Evolutionary conservation across 35 echinoderm and acorn worm genomes (phyloP).

Genomic region (Ophiothrix spiculata): DNA sequence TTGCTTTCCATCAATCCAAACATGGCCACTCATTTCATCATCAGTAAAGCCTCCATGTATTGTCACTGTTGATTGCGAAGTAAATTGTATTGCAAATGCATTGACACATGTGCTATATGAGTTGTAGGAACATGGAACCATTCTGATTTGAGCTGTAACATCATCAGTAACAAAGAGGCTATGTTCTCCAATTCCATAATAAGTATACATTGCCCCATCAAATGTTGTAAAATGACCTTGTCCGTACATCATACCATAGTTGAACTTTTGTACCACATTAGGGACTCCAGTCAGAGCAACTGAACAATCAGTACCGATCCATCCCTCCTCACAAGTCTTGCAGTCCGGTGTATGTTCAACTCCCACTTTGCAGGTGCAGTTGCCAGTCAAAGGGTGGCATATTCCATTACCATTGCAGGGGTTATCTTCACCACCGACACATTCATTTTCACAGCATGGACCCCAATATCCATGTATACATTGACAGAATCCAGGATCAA

Average conservation of each 20-base stretch:
- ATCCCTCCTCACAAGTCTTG: conserved; percentile 42
- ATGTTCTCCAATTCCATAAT: conserved; percentile 67
- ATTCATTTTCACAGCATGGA: conserved; percentile 65
- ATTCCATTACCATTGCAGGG: conserved; percentile 69
- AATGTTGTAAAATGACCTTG: conserved; percentile 78
- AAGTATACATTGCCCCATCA: conserved; percentile 74
- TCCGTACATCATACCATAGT: conserved; percentile 55
- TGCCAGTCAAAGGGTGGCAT: conserved; percentile 49
- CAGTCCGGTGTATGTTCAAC: conserved; percentile 56
- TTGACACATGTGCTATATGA: conserved; percentile 59
- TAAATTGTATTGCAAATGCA: conserved; percentile 50
- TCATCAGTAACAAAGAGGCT: conserved; percentile 23
- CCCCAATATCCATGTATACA: conserved; percentile 87
- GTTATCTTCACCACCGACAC: conserved; percentile 62
- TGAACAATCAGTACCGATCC: conserved; percentile 73
- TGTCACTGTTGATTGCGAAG: conserved; percentile 17
- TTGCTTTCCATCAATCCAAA: conserved; percentile 55
- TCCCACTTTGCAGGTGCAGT: conserved; percentile 47
- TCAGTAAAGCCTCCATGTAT: conserved; percentile 75
- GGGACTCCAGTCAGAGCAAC: conserved; percentile 23
- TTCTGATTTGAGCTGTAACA: conserved; percentile 44
- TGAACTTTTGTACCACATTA: conserved; percentile 8
- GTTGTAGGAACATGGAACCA: conserved; percentile 53
- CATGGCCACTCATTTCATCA: conserved; percentile 40
- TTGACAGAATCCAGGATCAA: conserved; percentile 53